A percentile compares a stretch with the other conserved stretches of the same genome.
Conservation (phyloP, 1,140 invertebrate genomes). For the Saxidomus purpurata region DNA sequence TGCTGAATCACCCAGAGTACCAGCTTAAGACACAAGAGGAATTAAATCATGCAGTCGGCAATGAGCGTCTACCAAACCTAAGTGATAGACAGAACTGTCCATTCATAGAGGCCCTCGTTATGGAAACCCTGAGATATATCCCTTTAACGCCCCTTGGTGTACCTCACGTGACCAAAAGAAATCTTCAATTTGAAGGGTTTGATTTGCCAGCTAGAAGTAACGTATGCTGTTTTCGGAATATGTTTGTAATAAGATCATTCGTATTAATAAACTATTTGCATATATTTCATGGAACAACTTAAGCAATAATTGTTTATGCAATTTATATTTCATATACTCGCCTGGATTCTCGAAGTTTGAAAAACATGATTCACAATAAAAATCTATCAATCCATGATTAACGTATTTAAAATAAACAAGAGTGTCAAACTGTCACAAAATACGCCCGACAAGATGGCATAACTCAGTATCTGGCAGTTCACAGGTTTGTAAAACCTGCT, state of each 20-base stretch:
- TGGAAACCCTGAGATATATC: background rate
- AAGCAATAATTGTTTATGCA: background rate
- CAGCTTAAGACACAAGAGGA: too few relatives aligned
- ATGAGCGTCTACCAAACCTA: too few relatives aligned
- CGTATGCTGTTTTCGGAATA: background rate
- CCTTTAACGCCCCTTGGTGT: background rate
- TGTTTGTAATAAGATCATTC: background rate
- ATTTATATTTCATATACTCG: background rate
- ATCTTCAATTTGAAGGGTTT: background rate
- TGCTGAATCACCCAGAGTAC: too few relatives aligned
- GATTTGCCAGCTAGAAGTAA: background rate
- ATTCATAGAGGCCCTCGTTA: background rate
- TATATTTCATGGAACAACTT: background rate
- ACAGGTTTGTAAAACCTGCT: too few relatives aligned
- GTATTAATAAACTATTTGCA: background rate
- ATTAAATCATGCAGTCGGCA: too few relatives aligned
- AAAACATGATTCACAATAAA: background rate
- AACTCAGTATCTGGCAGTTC: too few relatives aligned
- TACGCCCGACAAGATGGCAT: too few relatives aligned
- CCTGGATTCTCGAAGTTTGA: background rate
- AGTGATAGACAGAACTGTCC: too few relatives aligned
- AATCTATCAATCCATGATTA: background rate
- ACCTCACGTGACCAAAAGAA: background rate
- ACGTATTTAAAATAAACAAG: too few relatives aligned
- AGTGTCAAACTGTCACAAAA: too few relatives aligned